These are phyloP conservation scores for Aromia moschata DNA, from an alignment of 2,888 invertebrate genomes.

Conservation along the genomic window DNA sequence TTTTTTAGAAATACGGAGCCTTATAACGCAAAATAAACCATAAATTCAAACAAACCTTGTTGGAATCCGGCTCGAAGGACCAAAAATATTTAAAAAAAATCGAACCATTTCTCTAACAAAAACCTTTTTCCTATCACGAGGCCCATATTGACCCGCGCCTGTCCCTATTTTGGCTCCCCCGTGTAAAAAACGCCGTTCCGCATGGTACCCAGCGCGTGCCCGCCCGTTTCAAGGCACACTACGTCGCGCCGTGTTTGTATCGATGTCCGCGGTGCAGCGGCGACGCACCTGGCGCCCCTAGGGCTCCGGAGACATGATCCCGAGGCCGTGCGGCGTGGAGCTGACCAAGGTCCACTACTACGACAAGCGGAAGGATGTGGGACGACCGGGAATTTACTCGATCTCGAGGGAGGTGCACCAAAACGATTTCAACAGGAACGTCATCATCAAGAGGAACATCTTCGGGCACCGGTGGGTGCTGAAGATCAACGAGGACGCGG, in stretches of 20 bases:
- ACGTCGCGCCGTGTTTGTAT: constrained; percentile 30
- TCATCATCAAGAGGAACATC: constrained; percentile 57
- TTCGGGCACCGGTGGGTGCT: constrained; percentile 61
- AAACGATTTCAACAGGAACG: constrained; percentile 49
- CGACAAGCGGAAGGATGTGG: constrained; percentile 47
- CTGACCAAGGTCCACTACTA: constrained; percentile 59
- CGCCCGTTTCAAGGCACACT: constrained; percentile 3
- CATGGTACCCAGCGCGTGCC: constrained; percentile 9
- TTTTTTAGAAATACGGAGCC: too few relatives aligned
- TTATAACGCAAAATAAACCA: too few relatives aligned
- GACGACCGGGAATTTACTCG: constrained; percentile 47
- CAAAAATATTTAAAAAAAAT: too few relatives aligned
- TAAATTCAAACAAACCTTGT: too few relatives aligned
- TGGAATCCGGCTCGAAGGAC: not conserved
- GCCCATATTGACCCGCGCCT: too few relatives aligned
- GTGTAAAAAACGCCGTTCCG: not conserved
- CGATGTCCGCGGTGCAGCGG: constrained; percentile 11
- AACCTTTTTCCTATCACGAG: too few relatives aligned
- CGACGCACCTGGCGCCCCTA: too few relatives aligned
- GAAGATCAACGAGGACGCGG: constrained; percentile 56
- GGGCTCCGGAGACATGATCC: too few relatives aligned
- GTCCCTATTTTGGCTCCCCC: not conserved
- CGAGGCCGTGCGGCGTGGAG: constrained; percentile 52
- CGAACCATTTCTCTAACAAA: too few relatives aligned
- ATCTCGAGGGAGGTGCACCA: constrained; percentile 53